A percentile compares a stretch with the other conserved stretches of the same genome.
Evolutionary conservation across 2,113 vertebrate genomes (phyloP).

Genomic region (Etia nguti): DNA sequence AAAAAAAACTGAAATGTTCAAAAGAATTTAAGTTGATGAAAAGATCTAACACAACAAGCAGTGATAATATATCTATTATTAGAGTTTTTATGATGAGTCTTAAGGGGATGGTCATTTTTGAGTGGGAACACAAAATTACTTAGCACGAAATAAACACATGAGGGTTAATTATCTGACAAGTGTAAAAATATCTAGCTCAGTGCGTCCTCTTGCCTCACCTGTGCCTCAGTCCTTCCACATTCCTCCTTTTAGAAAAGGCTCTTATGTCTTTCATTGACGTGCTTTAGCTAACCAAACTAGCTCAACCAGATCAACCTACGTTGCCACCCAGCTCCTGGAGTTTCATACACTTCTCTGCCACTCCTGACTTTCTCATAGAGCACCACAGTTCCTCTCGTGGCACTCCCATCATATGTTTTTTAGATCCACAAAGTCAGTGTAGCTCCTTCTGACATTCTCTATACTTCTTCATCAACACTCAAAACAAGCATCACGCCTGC

Average conservation of each 20-base stretch:
- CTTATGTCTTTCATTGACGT: background rate
- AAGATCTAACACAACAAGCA: too few species aligned
- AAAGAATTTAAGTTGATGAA: too few species aligned
- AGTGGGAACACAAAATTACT: background rate
- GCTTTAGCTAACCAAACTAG: background rate
- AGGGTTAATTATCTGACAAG: background rate
- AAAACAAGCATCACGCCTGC: too few species aligned
- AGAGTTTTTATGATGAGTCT: background rate
- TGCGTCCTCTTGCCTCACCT: background rate
- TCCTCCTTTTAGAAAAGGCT: background rate
- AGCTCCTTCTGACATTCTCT: background rate
- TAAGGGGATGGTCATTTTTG: background rate
- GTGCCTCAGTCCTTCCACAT: background rate
- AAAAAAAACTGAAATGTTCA: too few species aligned
- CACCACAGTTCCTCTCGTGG: background rate
- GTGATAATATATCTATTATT: background rate
- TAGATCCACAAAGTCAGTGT: background rate
- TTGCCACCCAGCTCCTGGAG: background rate
- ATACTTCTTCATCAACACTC: background rate
- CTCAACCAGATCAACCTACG: background rate
- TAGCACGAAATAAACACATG: background rate
- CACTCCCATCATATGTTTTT: background rate
- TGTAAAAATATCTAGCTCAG: background rate
- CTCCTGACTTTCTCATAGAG: background rate
- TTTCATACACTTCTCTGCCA: background rate